Evolutionary conservation across 1,140 invertebrate genomes (phyloP), one percentile per base, ranked within the genome.

Genomic region (Daktulosphaira vitifoliae): DNA sequence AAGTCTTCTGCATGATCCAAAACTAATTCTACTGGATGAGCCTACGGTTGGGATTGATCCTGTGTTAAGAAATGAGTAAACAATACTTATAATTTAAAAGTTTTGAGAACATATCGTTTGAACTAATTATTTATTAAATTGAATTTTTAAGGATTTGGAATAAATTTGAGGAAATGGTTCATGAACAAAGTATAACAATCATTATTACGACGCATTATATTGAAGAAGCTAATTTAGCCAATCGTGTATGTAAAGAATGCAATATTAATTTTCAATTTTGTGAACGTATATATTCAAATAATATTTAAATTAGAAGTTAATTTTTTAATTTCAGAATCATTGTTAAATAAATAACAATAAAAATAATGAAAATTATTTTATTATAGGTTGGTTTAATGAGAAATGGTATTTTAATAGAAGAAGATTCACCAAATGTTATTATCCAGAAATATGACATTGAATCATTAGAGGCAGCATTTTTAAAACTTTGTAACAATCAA

Each of bases 191-290:
- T 22, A 84, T 83, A 26, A 83, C 86, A 1, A 80, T 89, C 23
- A 84, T 96, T 39, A 92, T 96, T 51, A 96, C 92, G 1, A 96
- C 92, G 13, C 92, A 96, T 78, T 96, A 96, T 71, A 92, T 95
- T 48, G 92, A 96, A 72, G 92, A 96, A 76, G 85, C 90, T 3
- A 82, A 84, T 71, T 84, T 90, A 73, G 88, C 90, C 13, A 78
- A 91, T 74, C 74, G 84, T 79, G 90, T 92, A 78, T 71, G 88
- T 73, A 78, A 18, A 33, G n/a, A n/a, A n/a, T n/a, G n/a, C n/a
- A n/a, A n/a, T n/a, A n/a, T n/a, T n/a, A n/a, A n/a, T n/a, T n/a
- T n/a, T n/a, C n/a, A n/a, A n/a, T n/a, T n/a, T n/a, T n/a, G n/a
- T n/a, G n/a, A n/a, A n/a, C n/a, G n/a, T n/a, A n/a, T n/a, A n/a